phyloP scores from a whole-genome alignment of 2,113 vertebrate species.

The Actinemys pallida region DNA sequence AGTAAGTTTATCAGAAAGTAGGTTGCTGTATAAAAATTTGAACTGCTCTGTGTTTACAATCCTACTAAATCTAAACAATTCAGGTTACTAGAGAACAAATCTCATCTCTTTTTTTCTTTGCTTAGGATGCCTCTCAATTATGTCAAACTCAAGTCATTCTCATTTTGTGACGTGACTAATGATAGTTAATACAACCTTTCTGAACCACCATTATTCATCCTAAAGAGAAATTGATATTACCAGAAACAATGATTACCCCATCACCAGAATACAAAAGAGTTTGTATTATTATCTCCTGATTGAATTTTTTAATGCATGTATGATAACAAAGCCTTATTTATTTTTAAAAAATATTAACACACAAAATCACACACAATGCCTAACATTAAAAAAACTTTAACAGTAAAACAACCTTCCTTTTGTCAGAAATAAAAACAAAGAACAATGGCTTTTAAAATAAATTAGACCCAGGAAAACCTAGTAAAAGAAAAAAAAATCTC shows the following conservation, averaged over 20 bases:
- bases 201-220: not conserved
- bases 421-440: constrained; percentile 2
- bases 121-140: not conserved
- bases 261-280: not conserved
- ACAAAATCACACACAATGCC: not conserved
- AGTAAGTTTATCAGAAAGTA: not conserved
- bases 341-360: constrained; percentile 20
- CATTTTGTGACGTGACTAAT: constrained; percentile 26
- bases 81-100: not conserved
- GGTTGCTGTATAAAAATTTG: not conserved
- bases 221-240: constrained; percentile 25
- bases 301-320: constrained; percentile 35
- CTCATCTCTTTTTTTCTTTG: not conserved
- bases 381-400: not conserved
- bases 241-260: constrained; percentile 9
- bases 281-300: constrained; percentile 54
- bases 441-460: not conserved
- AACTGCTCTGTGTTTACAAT: not conserved
- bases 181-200: constrained; percentile 8
- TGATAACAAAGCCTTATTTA: constrained; percentile 39
- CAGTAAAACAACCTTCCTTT: not conserved
- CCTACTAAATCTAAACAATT: not conserved
- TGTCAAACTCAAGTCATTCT: not conserved
- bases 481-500: not conserved
- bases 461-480: not conserved